Base-by-base conservation (phyloP, 2,888 invertebrate species). In the Hyposoter didymator region DNA sequence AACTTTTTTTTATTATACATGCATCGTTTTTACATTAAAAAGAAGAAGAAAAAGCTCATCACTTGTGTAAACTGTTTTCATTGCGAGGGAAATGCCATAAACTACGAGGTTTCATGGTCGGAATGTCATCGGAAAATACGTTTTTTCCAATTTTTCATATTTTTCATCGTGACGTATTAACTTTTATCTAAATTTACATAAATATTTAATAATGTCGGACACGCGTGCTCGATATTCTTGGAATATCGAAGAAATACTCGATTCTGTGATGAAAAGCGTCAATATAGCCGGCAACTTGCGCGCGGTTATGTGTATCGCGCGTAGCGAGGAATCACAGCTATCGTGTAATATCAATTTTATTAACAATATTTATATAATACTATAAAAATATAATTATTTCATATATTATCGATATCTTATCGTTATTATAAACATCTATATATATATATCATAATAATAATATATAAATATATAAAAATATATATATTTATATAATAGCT, bases 1-100 rank as follows among this genome's bases (percentile, higher is more conserved):
- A 32, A 47, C 19, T n/a, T 69, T 17, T 74, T 73, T 55, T 59
- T 74, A 72, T 72, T 85, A 75, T 75, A 83, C 78, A 83, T 73
- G 74, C 72, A 85, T 80, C 69, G 84, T 85, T 82, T 39, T 78
- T 83, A 83, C 82, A 64, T 84, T 87, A 86, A 84, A 88, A 59
- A 28, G 14, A 59, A 59, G 28, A 59, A 59, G 10, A 12, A 59
- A 59, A 86, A 87, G 28, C 67, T 69, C 83, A 82, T 88, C 75
- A 85, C 84, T 83, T 82, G 75, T 88, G 85, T 88, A 86, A 88
- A 89, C 83, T 84, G 74, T 84, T 85, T 82, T 82, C 74, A 69
- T 78, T 78, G 66, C 32, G 19, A 59, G 59, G 59, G 8, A 49
- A 49, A 17, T 52, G 73, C 69, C 73, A 22, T 52, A 14, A 76